Base-by-base conservation (phyloP, 2,888 invertebrate genomes). In the Lithophane semibrunnea region DNA sequence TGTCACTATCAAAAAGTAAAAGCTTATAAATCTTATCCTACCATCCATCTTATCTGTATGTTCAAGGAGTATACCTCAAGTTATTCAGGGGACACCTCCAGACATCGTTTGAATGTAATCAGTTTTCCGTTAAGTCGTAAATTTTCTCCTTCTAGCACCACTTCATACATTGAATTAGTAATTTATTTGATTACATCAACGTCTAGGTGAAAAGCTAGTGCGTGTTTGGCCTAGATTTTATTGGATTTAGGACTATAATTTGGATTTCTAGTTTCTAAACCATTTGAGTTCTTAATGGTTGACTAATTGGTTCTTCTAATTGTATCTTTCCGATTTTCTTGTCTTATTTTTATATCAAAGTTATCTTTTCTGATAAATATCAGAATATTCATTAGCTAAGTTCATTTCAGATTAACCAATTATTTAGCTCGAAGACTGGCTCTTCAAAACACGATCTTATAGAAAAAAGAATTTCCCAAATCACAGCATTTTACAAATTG, bases 61-160 rank as follows among this genome's bases (percentile, higher is more conserved):
- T 61, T 49, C 75, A 64, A 75, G 72, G 75, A 71, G 69, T 76
- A 75, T 29, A 49, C 24, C 67, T 70, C 74, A 82, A 86, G 60
- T 84, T 84, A 84, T 84, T 84, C 84, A 70, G 64, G 73, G 60
- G 75, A 78, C 86, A 83, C 83, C 84, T 86, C 49, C 44, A 42
- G 60, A 84, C 84, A 70, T 52, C 70, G 66, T 52, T 61, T 86
- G 84, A 75, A 84, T 84, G 66, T 78, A 83, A 84, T 78, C 83
- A 75, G 83, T 69, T 84, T 84, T 75, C 75, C 72, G 52, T 70
- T 78, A 71, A 64, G 83, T 84, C 84, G 86, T 84, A 86, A 86
- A 84, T 84, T 86, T 83, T 83, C 84, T 84, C 83, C 83, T 61
- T 52, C 69, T 73, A 58, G 44, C 56, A 42, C 56, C 24, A 68